Evolutionary conservation across 2,888 invertebrate genomes (phyloP).

Genomic region (Volucella inanis): DNA sequence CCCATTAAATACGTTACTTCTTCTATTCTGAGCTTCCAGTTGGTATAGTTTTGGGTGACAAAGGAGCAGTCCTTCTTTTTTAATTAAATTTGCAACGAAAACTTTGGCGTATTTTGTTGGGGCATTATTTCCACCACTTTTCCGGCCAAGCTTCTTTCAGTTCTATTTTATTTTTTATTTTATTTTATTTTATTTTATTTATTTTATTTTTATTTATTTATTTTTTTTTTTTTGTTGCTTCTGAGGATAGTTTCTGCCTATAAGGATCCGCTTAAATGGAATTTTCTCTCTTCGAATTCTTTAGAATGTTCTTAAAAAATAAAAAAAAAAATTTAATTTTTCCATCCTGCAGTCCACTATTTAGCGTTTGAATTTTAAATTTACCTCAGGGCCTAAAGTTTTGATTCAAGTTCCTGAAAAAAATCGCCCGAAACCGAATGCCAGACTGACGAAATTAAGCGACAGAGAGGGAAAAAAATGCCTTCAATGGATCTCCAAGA

Average conservation of each 20-base stretch:
- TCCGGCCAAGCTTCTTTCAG: constrained; percentile 3
- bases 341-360: constrained; percentile 21
- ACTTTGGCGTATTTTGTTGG: neutral
- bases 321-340: constrained; percentile 33
- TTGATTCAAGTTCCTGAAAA: constrained; percentile 27
- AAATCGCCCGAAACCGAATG: neutral
- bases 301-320: constrained; percentile 14
- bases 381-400: constrained; percentile 43
- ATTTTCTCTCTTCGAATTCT: constrained; percentile 43
- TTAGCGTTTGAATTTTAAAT: constrained; percentile 46
- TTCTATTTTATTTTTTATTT: no score
- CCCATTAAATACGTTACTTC: constrained; percentile 45
- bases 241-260: constrained; percentile 38
- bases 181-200: no score
- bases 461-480: constrained; percentile 15
- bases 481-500: constrained; percentile 7
- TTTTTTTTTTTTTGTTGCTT: constrained; percentile 1
- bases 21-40: constrained; percentile 12
- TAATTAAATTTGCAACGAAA: constrained; percentile 50
- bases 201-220: no score
- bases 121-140: constrained; percentile 1
- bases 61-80: constrained; percentile 19
- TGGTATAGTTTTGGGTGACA: constrained; percentile 29
- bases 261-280: constrained; percentile 49
- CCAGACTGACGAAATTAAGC: constrained; percentile 10